phyloP scores from a whole-genome alignment of 2,113 vertebrate species.

The Chascanopsetta lugubris region DNA sequence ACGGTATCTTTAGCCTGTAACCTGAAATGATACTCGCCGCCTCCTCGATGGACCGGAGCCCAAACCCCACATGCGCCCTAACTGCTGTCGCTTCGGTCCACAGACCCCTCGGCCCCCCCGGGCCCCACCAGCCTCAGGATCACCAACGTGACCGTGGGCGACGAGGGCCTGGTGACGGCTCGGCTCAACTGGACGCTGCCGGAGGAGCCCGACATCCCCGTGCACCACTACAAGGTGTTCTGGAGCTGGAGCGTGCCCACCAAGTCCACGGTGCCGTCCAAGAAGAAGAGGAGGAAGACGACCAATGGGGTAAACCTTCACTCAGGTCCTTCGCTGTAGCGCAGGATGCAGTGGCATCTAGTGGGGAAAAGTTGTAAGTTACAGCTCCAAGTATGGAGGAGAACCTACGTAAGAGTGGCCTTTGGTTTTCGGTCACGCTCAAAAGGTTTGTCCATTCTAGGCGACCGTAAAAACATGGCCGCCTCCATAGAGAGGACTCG shows the following conservation, averaged over 20 bases:
- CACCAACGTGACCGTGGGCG: constrained; percentile 80
- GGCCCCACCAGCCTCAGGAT: constrained; percentile 84
- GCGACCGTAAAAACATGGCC: too few relatives aligned
- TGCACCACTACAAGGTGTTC: constrained; percentile 95
- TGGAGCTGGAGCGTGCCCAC: constrained; percentile 90
- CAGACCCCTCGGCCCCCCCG: constrained; percentile 91
- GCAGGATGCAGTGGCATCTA: too few relatives aligned
- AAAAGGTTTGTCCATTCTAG: too few relatives aligned
- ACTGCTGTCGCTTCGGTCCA: constrained; percentile 32
- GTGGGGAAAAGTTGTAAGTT: too few relatives aligned
- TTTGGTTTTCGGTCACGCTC: too few relatives aligned
- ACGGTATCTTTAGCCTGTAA: constrained; percentile 28
- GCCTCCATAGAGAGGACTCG: too few relatives aligned
- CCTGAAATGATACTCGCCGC: constrained; percentile 22
- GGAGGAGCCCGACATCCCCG: constrained; percentile 89
- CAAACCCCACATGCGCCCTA: constrained; percentile 10
- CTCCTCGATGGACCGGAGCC: constrained; percentile 20
- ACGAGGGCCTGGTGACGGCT: constrained; percentile 82
- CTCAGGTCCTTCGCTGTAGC: too few relatives aligned
- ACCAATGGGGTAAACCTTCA: constrained; percentile 85
- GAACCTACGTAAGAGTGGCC: too few relatives aligned
- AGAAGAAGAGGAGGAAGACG: constrained; percentile 93
- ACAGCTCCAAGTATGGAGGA: too few relatives aligned
- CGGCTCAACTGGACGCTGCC: constrained; percentile 87
- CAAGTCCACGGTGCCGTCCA: constrained; percentile 86